These are phyloP conservation scores for Drosophila peninsularis DNA, from an alignment of 2,888 invertebrate genomes.

Conservation along the genomic window DNA sequence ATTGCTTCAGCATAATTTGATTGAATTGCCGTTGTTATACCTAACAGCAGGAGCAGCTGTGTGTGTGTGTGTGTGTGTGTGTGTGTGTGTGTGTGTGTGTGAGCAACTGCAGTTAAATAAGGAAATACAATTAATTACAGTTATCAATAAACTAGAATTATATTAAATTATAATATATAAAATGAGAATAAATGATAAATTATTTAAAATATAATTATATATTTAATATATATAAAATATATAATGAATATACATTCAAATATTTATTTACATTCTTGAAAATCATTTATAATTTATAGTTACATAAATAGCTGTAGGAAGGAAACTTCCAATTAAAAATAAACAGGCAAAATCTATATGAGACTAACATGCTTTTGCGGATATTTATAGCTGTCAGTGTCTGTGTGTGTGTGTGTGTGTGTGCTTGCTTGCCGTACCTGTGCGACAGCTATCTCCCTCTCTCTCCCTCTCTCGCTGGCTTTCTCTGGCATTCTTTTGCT, in stretches of 20 bases:
- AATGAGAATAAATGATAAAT: neutral
- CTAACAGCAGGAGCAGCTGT: neutral
- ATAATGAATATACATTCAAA: too few relatives aligned
- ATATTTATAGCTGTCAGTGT: conserved; percentile 48
- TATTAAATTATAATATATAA: too few relatives aligned
- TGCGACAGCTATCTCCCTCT: conserved; percentile 19
- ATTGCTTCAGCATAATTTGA: conserved; percentile 19
- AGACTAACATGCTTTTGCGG: conserved; percentile 32
- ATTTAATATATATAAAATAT: neutral
- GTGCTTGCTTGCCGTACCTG: conserved; percentile 25
- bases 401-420: neutral
- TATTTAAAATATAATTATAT: neutral
- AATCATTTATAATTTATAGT: neutral
- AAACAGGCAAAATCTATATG: conserved; percentile 20
- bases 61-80: neutral
- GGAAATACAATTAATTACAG: neutral
- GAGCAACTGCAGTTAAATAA: conserved; percentile 1
- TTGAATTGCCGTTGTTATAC: conserved; percentile 2
- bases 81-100: neutral
- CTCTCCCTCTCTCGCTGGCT: neutral
- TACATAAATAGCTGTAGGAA: conserved; percentile 1
- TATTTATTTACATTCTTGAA: neutral
- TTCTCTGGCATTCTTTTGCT: conserved; percentile 18
- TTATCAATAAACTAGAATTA: neutral
- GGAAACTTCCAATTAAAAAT: conserved; percentile 19